Percentiles rank a stretch among this genome's conserved stretches.
phyloP scores from a whole-genome alignment of 2,888 invertebrate species.

The Volucella zonaria region DNA sequence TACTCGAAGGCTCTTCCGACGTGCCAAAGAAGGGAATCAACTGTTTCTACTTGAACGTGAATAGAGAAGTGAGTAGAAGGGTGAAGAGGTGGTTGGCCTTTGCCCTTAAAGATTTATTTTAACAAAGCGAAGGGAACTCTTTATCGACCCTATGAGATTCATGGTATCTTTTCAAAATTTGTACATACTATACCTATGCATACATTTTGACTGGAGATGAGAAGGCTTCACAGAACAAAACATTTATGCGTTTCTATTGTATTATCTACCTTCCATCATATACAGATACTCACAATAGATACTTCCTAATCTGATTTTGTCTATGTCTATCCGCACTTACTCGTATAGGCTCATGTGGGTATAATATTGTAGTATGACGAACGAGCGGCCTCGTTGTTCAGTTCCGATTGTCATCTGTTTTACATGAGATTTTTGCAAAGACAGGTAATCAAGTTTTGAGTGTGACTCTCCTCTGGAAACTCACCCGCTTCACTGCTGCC shows the following conservation, averaged over 20 bases:
- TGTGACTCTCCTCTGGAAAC: background rate
- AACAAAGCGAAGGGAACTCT: constrained; percentile 1
- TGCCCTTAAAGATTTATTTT: constrained; percentile 30
- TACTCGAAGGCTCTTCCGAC: constrained; percentile 17
- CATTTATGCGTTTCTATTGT: background rate
- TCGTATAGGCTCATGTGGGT: background rate
- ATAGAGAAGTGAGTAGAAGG: background rate
- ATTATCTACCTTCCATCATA: background rate
- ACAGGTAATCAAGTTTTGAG: constrained; percentile 57
- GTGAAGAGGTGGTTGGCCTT: constrained; percentile 42
- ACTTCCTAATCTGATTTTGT: constrained; percentile 26
- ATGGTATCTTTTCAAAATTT: background rate
- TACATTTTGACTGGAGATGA: background rate
- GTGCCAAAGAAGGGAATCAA: constrained; percentile 50
- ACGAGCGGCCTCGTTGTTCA: constrained; percentile 25
- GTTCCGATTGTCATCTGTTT: constrained; percentile 20
- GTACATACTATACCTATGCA: background rate
- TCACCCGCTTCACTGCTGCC: background rate
- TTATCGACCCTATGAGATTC: background rate
- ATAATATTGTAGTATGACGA: background rate
- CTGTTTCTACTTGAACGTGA: constrained; percentile 38
- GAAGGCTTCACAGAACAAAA: background rate
- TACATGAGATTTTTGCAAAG: constrained; percentile 37
- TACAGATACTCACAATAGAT: constrained; percentile 13
- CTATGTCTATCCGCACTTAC: background rate